Evolutionary conservation across 2,113 vertebrate species (phyloP).

Genomic region (Bubo scandiacus): DNA sequence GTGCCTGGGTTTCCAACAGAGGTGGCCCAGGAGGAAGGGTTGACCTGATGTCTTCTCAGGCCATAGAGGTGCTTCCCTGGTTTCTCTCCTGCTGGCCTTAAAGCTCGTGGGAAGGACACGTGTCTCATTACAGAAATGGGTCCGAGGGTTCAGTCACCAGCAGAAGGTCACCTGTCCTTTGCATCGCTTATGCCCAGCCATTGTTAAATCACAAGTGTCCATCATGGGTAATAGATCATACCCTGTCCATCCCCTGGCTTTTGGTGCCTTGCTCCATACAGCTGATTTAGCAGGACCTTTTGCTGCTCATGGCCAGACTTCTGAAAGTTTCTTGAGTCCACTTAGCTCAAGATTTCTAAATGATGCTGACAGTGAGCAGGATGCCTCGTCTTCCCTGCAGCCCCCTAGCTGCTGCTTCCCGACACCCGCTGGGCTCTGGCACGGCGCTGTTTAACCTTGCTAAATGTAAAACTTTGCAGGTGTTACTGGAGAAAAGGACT

Average conservation of each 20-base stretch:
- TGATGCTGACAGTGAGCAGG: background rate
- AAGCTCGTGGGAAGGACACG: background rate
- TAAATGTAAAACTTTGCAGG: background rate
- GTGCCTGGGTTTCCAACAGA: no score
- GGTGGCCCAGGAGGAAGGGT: background rate
- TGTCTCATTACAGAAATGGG: background rate
- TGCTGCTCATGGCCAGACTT: background rate
- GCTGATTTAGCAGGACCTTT: background rate
- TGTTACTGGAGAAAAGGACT: background rate
- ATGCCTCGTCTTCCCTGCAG: background rate
- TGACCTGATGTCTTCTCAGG: background rate
- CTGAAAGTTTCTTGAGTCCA: background rate
- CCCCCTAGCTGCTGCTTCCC: background rate
- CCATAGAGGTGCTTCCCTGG: background rate
- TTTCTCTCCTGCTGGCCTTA: background rate
- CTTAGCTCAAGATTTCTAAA: background rate
- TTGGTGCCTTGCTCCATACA: background rate
- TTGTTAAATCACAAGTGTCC: background rate
- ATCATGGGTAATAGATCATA: background rate
- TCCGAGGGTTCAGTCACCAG: background rate
- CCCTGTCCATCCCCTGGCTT: background rate
- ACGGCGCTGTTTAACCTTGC: background rate
- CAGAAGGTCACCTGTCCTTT: background rate
- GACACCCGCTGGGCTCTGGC: background rate
- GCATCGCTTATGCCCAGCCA: background rate